phyloP scores from a whole-genome alignment of 2,888 invertebrate genomes.

The Vandiemenella viatica region DNA sequence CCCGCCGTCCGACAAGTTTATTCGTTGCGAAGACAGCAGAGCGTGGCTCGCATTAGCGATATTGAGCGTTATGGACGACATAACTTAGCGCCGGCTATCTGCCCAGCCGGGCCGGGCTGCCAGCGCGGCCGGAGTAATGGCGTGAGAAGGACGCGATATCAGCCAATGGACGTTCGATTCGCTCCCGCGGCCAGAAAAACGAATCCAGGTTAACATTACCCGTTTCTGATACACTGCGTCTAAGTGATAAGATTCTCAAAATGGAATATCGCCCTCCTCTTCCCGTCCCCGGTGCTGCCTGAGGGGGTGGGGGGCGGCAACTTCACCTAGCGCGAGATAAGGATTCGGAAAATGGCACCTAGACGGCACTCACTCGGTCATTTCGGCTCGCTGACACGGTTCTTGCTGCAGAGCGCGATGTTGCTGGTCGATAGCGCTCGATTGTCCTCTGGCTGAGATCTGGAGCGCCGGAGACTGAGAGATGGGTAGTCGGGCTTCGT shows the following conservation, averaged over 20 bases:
- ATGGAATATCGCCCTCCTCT: slow-evolving; percentile 13
- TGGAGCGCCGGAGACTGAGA: too few species aligned
- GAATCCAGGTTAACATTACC: slow-evolving; percentile 3
- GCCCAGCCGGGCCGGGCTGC: slow-evolving; percentile 3
- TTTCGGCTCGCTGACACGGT: not conserved
- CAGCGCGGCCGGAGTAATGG: slow-evolving; percentile 14
- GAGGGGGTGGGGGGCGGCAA: not conserved
- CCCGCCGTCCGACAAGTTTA: not conserved
- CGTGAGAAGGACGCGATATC: slow-evolving; percentile 15
- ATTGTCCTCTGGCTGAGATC: too few species aligned
- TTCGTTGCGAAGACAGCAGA: not conserved
- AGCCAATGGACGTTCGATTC: slow-evolving; percentile 1
- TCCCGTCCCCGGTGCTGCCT: slow-evolving; percentile 8
- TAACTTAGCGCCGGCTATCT: slow-evolving; percentile 7
- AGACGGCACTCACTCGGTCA: too few species aligned
- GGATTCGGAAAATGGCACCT: slow-evolving; percentile 8
- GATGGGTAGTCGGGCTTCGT: too few species aligned
- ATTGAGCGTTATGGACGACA: slow-evolving; percentile 13
- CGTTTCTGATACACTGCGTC: slow-evolving; percentile 15
- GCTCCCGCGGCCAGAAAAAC: slow-evolving; percentile 2
- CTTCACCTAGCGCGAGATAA: slow-evolving; percentile 6
- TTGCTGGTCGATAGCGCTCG: slow-evolving; percentile 26
- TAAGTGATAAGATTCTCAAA: slow-evolving; percentile 13
- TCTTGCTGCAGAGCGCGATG: slow-evolving; percentile 20
- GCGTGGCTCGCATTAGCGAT: slow-evolving; percentile 7